A percentile compares a stretch with the other conserved stretches of the same genome.
These are phyloP conservation scores for Acanthoscelides obtectus DNA, from an alignment of 2,888 invertebrate genomes.

Conservation along the genomic window DNA sequence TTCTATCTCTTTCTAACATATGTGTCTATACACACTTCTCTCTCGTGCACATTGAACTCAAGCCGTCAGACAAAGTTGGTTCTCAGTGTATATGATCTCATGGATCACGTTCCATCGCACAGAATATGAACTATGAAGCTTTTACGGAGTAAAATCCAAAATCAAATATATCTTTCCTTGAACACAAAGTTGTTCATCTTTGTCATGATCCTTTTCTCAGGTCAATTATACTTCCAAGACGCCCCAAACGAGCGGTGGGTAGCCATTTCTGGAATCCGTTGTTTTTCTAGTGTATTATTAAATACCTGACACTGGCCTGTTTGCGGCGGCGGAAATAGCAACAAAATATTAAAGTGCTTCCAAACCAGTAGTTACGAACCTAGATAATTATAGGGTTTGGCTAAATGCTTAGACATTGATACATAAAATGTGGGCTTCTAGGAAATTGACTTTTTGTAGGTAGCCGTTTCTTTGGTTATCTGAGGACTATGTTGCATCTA, in stretches of 20 bases:
- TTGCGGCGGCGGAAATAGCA: conserved; percentile 1
- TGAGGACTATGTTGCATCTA: neutral
- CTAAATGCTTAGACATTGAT: conserved; percentile 2
- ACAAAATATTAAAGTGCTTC: neutral
- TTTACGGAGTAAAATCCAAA: neutral
- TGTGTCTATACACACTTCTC: too few relatives aligned
- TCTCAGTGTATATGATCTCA: too few relatives aligned
- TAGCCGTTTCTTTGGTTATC: neutral
- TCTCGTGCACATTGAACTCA: too few relatives aligned
- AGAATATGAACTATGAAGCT: too few relatives aligned
- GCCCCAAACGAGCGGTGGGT: neutral
- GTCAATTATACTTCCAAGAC: neutral
- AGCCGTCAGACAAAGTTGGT: too few relatives aligned
- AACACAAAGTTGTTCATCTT: neutral
- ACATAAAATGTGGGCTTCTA: neutral
- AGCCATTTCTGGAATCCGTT: neutral
- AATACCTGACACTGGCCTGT: neutral
- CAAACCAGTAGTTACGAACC: neutral
- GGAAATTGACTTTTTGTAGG: neutral
- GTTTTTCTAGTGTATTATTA: neutral
- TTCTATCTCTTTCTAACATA: too few relatives aligned
- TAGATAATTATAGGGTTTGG: neutral
- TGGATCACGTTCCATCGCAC: too few relatives aligned
- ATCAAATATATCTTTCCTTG: neutral
- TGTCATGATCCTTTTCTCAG: neutral